phyloP scores from a whole-genome alignment of 2,113 vertebrate genomes.

The Entomyzon cyanotis region DNA sequence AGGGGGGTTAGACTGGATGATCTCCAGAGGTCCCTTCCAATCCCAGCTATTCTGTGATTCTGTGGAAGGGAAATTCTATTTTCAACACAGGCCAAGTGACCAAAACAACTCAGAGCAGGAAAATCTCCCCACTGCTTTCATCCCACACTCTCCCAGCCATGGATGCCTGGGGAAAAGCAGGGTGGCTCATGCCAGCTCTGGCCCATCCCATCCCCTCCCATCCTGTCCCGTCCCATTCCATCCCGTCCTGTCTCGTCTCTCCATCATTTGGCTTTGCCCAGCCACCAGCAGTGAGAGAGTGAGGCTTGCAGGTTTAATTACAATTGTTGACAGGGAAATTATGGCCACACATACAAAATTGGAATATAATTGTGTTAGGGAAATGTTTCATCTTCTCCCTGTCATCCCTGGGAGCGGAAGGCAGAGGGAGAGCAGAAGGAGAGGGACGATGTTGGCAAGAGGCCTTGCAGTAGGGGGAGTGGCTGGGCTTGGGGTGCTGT shows the following conservation, averaged over 20 bases:
- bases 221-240: background rate
- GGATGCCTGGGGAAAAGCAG: background rate
- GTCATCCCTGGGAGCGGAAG: background rate
- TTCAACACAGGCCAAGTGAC: background rate
- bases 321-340: background rate
- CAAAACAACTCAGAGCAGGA: background rate
- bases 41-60: background rate
- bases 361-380: background rate
- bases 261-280: too few species aligned
- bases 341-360: background rate
- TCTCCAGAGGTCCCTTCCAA: too few species aligned
- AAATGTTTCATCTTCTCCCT: background rate
- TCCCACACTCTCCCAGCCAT: rapidly evolving
- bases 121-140: background rate
- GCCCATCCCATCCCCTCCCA: background rate
- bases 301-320: background rate
- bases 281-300: background rate
- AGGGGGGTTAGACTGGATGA: too few species aligned
- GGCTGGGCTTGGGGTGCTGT: background rate
- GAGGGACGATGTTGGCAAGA: background rate
- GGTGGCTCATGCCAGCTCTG: rapidly evolving
- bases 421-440: background rate
- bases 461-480: background rate
- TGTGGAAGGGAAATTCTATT: background rate
- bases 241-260: too few species aligned